Percentiles rank a stretch among this genome's conserved stretches.
Conservation (phyloP, 2,888 invertebrate species). For the Halictus quadricinctus region DNA sequence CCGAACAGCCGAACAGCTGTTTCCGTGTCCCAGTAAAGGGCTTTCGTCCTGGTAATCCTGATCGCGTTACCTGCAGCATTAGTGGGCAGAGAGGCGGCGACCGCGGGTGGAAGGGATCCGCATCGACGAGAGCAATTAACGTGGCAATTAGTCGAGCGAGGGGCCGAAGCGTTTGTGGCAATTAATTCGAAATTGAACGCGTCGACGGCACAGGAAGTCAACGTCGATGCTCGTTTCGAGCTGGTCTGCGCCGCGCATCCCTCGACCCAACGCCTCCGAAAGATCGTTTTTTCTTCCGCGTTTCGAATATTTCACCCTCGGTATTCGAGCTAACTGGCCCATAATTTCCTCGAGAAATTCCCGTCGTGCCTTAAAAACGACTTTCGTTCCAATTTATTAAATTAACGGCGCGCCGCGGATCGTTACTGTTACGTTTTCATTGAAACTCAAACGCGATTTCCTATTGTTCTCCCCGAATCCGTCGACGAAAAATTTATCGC, state of each 20-base stretch:
- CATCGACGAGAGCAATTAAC: constrained; percentile 72
- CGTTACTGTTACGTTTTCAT: neutral
- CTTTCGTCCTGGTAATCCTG: constrained; percentile 46
- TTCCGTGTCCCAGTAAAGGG: constrained; percentile 18
- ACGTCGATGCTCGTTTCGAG: constrained; percentile 43
- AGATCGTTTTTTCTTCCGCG: neutral
- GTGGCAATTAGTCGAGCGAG: constrained; percentile 70
- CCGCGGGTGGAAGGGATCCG: neutral
- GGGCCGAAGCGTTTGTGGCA: constrained; percentile 63
- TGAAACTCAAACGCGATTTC: neutral
- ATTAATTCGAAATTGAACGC: constrained; percentile 75
- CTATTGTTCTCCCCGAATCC: neutral
- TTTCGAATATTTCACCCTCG: neutral
- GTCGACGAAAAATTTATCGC: neutral
- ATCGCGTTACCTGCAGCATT: constrained; percentile 45
- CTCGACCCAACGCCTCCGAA: constrained; percentile 3
- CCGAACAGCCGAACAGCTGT: constrained; percentile 19
- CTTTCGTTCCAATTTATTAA: neutral
- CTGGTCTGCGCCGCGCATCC: neutral
- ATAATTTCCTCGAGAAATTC: neutral
- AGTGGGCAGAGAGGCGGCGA: constrained; percentile 17
- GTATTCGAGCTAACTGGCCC: neutral
- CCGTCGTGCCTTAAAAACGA: neutral
- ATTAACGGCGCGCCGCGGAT: neutral
- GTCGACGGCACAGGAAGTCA: constrained; percentile 65